Evolutionary conservation across 2,888 invertebrate genomes (phyloP).

Genomic region (Epinotia demarniana): DNA sequence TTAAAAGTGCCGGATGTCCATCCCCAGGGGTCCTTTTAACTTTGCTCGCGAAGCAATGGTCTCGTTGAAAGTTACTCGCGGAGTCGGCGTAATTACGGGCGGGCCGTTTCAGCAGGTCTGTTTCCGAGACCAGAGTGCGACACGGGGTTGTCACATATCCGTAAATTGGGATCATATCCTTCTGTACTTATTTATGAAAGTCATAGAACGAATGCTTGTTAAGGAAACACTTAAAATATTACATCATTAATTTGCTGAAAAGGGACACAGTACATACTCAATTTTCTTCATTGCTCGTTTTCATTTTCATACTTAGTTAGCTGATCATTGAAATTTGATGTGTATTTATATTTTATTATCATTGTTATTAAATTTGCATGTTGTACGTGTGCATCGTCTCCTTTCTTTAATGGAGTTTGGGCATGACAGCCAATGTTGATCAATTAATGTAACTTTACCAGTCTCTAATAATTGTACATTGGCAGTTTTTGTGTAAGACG

Average conservation of each 20-base stretch:
- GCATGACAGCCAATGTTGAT: background rate
- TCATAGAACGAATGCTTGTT: background rate
- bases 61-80: conserved; percentile 16
- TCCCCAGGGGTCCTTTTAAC: conserved; percentile 51
- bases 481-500: too few species aligned
- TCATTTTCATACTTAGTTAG: too few species aligned
- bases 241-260: too few species aligned
- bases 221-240: too few species aligned
- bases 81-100: conserved; percentile 1
- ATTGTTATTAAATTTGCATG: too few species aligned
- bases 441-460: background rate
- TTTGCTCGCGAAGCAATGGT: conserved; percentile 36
- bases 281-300: too few species aligned
- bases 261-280: too few species aligned
- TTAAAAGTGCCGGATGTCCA: conserved; percentile 49
- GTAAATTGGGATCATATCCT: background rate
- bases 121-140: background rate
- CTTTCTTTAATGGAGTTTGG: background rate
- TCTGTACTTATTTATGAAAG: background rate
- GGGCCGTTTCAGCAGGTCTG: background rate
- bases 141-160: background rate
- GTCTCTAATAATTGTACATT: too few species aligned
- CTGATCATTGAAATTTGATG: too few species aligned
- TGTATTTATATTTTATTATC: too few species aligned
- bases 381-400: background rate